Conservation (phyloP, 2,113 vertebrate species). For the Elachura formosa region DNA sequence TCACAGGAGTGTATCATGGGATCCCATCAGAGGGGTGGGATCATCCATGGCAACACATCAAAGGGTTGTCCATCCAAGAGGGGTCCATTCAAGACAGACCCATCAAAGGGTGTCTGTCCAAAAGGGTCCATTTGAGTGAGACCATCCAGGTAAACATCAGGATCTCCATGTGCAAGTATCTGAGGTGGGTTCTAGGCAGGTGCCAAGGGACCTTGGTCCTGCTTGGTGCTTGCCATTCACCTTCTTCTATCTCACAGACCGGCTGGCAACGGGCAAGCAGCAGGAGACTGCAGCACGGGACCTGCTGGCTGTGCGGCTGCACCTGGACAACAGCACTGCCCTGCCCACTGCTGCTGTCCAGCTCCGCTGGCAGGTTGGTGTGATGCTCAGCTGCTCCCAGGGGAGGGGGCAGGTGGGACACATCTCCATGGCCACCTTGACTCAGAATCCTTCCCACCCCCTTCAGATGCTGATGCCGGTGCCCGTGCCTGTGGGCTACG, state of each 20-base stretch:
- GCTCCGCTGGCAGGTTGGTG: slow-evolving; percentile 80
- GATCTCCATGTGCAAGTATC: background rate
- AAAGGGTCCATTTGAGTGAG: background rate
- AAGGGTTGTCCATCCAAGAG: background rate
- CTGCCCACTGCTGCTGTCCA: slow-evolving; percentile 56
- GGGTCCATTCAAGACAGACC: no score
- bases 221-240: rapidly evolving
- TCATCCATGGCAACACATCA: no score
- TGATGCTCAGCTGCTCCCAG: rapidly evolving
- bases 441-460: background rate
- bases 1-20: background rate
- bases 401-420: rapidly evolving
- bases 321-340: slow-evolving; percentile 72
- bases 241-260: slow-evolving; percentile 55
- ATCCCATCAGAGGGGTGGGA: no score
- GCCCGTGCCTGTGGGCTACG: slow-evolving; percentile 70
- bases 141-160: background rate
- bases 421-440: rapidly evolving
- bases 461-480: slow-evolving; percentile 27
- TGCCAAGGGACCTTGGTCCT: background rate
- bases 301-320: slow-evolving; percentile 70
- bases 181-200: background rate
- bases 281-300: slow-evolving; percentile 41
- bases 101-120: background rate
- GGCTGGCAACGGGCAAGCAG: slow-evolving; percentile 26